Percentiles rank a stretch among this genome's conserved stretches.
Evolutionary conservation across 2,797 vertebrate species (phyloP).

Genomic region (Microtus agrestis): DNA sequence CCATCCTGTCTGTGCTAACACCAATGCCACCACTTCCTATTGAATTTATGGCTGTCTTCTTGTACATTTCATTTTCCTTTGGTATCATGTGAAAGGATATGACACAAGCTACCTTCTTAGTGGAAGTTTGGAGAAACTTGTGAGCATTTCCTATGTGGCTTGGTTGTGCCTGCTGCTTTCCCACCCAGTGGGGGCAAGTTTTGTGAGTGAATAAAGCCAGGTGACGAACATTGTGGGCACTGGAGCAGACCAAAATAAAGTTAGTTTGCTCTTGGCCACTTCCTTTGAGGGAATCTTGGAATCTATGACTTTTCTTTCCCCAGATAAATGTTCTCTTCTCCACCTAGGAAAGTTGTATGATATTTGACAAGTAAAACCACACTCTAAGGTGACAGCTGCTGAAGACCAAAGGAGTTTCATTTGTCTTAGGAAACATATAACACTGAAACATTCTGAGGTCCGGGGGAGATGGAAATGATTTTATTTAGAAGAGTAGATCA

Average conservation of each 20-base stretch:
- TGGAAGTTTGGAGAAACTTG: not conserved
- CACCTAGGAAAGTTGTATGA: not conserved
- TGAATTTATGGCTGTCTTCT: not conserved
- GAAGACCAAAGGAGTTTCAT: not conserved
- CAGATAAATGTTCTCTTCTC: not conserved
- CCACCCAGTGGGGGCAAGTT: not conserved
- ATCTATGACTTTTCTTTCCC: slow-evolving; percentile 3
- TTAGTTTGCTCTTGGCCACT: slow-evolving; percentile 3
- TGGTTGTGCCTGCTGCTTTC: not conserved
- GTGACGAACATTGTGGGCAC: not conserved
- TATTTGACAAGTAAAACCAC: not conserved
- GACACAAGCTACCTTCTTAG: not conserved
- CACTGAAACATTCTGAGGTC: not conserved
- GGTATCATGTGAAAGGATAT: not conserved
- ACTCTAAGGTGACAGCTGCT: not conserved
- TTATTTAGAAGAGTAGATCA: not conserved
- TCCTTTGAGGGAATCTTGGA: not conserved
- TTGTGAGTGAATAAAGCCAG: slow-evolving; percentile 9
- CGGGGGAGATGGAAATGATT: not conserved
- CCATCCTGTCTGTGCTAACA: not conserved
- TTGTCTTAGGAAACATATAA: slow-evolving; percentile 53
- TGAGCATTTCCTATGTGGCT: not conserved
- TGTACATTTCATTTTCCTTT: not conserved
- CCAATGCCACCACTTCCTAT: not conserved
- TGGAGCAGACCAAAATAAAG: not conserved